Conservation (phyloP, 2,797 vertebrate genomes). For the Esox lucius region DNA sequence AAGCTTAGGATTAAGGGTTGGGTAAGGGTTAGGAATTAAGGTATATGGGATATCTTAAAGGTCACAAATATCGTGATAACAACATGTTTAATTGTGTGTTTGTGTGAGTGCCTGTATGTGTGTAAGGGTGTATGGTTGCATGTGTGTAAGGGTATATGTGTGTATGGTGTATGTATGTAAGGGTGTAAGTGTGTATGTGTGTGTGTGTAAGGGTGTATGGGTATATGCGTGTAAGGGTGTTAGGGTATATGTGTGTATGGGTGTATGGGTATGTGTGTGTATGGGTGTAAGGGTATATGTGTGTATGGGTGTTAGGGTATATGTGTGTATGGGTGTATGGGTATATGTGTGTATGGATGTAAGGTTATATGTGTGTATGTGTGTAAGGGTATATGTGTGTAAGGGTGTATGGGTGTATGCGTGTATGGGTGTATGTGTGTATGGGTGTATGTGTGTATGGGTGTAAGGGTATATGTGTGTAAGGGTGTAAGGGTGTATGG, state of each 20-base stretch:
- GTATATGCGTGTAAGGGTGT: not conserved
- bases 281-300: not conserved
- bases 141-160: not conserved
- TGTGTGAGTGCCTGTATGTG: not conserved
- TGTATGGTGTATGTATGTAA: not conserved
- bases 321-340: conserved; percentile 10
- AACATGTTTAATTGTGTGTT: not conserved
- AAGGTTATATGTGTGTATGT: no score
- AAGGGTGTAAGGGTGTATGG: no score
- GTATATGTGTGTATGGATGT: not conserved
- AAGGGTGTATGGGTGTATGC: conserved; percentile 4
- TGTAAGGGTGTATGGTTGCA: not conserved
- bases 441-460: no score
- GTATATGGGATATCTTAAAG: no score
- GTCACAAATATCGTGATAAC: not conserved
- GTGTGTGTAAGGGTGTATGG: not conserved
- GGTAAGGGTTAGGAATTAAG: no score
- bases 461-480: no score
- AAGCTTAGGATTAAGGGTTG: no score
- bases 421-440: not conserved
- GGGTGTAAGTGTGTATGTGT: not conserved
- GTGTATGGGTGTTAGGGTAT: not conserved
- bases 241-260: not conserved
- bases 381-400: not conserved
- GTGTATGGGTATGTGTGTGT: conserved; percentile 4